phyloP scores from a whole-genome alignment of 2,113 vertebrate genomes.

The Toxotes jaculatrix region DNA sequence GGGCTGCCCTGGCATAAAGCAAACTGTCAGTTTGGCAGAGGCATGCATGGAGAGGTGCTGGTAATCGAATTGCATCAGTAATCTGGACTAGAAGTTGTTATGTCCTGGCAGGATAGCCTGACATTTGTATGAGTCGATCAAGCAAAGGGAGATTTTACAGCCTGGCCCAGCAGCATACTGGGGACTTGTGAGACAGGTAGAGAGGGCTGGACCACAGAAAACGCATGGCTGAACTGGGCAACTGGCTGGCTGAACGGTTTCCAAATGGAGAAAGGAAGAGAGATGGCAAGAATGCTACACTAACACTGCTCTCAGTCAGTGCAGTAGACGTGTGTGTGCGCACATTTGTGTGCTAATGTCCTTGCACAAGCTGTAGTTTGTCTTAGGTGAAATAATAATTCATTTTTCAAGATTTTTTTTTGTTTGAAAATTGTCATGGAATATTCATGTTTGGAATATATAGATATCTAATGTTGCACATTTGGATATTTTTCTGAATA shows the following conservation, averaged over 20 bases:
- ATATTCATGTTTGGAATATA: constrained; percentile 2
- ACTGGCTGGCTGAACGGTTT: constrained; percentile 75
- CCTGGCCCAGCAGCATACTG: constrained; percentile 73
- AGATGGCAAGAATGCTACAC: constrained; percentile 38
- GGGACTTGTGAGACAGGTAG: constrained; percentile 78
- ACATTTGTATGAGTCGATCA: constrained; percentile 61
- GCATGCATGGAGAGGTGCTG: constrained; percentile 60
- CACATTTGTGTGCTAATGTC: background rate
- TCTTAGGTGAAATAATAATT: background rate
- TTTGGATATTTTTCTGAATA: constrained; percentile 27
- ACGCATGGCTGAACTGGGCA: constrained; percentile 80
- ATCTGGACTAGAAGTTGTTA: constrained; percentile 66
- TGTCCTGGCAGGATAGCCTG: constrained; percentile 64
- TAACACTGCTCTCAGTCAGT: constrained; percentile 40
- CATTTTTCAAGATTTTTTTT: background rate
- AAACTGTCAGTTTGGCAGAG: constrained; percentile 53
- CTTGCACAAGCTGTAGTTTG: background rate
- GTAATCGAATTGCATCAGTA: constrained; percentile 66
- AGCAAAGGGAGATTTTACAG: constrained; percentile 66
- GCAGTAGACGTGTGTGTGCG: constrained; percentile 15
- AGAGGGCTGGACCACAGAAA: constrained; percentile 81
- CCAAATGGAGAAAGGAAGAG: constrained; percentile 74
- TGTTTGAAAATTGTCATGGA: background rate
- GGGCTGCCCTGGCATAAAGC: constrained; percentile 50
- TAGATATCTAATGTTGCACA: constrained; percentile 25